Base-by-base conservation (phyloP, 1,140 invertebrate genomes). In the Helicoverpa armigera region DNA sequence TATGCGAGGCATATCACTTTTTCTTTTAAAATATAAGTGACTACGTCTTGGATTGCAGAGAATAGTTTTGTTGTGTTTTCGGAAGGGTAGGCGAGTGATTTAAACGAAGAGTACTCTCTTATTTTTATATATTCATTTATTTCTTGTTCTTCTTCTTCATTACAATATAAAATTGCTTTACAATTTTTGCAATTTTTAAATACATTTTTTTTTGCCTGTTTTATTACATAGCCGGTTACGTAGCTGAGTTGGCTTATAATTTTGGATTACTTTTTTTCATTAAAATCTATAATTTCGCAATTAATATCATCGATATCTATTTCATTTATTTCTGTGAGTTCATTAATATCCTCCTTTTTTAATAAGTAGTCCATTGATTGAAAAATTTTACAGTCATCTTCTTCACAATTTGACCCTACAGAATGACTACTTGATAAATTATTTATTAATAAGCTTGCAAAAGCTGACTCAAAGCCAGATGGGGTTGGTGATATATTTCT, bases 341-440 rank as follows among this genome's bases (percentile, higher is more conserved):
- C 12, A 54, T 54, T 13, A 14, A 23, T 23, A 23, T 23, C 23
- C n/a, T 13, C 12, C n/a, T 54, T 54, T n/a, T 13, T 54, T 13
- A 54, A 4, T 54, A 54, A 54, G 13, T 4, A 54, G n/a, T 54
- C 51, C 13, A 54, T 13, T 14, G 51, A 13, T 11, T 54, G 51
- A 14, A 54, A 54, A 13, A 54, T 54, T 11, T 54, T 54, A 14
- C 51, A 54, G 3, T 13, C 13, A 61, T 61, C 58, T 72, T 72
- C 51, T 74, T 65, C 70, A 67, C 70, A 61, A 61, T 61, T 61
- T 10, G 58, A 61, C 5, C 58, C 58, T 61, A 10, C 29, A 23
- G 58, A 61, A 13, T 61, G 58, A 18, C 5, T 5, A 61, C 58
- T 54, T 13, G 9, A 23, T 10, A 61, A 23, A 23, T 61, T 61